These are phyloP conservation scores for Kryptopterus vitreolus DNA, from an alignment of 2,797 vertebrate species.

Conservation along the genomic window DNA sequence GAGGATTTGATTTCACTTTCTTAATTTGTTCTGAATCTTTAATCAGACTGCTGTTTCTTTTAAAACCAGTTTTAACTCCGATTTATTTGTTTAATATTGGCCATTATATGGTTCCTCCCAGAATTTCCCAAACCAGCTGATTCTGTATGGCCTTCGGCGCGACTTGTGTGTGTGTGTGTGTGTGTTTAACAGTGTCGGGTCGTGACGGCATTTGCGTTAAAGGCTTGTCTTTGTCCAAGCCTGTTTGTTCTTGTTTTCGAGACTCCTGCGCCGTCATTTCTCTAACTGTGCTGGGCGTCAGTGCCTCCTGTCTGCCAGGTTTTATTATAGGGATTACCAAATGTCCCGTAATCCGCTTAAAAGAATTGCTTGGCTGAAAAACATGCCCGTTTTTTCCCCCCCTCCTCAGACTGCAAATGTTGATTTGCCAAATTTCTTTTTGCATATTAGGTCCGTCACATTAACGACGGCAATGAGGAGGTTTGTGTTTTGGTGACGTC, in stretches of 20 bases:
- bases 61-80: neutral
- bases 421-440: neutral
- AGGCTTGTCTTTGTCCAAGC: neutral
- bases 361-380: neutral
- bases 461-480: neutral
- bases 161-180: too few species aligned
- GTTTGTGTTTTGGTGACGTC: neutral
- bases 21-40: neutral
- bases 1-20: neutral
- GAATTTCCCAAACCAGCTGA: neutral
- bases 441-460: neutral
- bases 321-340: neutral
- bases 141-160: too few species aligned
- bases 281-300: neutral
- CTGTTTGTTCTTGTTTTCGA: conserved; percentile 14
- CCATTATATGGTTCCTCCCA: neutral
- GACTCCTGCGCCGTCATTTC: neutral
- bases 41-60: neutral
- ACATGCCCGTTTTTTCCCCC: neutral
- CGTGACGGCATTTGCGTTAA: neutral
- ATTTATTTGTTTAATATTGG: neutral
- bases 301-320: neutral
- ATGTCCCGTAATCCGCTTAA: neutral
- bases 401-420: neutral
- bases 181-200: neutral